Conservation (phyloP, 2,797 vertebrate genomes). For the Malacoctenus gilli region DNA sequence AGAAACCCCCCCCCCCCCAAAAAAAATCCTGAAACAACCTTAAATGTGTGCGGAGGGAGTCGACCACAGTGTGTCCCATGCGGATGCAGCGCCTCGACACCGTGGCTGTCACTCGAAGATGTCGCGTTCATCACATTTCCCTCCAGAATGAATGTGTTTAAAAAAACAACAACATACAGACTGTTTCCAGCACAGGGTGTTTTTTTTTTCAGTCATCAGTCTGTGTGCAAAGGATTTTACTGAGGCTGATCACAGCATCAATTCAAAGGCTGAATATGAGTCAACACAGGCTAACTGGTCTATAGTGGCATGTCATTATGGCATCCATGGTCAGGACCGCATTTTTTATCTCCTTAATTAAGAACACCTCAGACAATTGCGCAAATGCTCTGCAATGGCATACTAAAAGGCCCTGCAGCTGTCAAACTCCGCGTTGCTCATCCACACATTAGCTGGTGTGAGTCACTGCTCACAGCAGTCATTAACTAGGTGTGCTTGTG, state of each 20-base stretch:
- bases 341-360: slow-evolving; percentile 30
- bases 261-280: neutral
- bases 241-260: slow-evolving; percentile 4
- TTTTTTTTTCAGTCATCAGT: too few species aligned
- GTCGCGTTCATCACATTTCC: too few species aligned
- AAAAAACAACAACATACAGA: too few species aligned
- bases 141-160: too few species aligned
- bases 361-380: slow-evolving; percentile 17
- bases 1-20: too few species aligned
- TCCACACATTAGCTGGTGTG: slow-evolving; percentile 40
- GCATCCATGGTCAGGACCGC: neutral
- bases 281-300: neutral
- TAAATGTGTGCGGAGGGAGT: too few species aligned
- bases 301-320: slow-evolving; percentile 7
- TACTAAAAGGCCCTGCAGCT: slow-evolving; percentile 26
- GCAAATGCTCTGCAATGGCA: slow-evolving; percentile 20
- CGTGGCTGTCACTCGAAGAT: too few species aligned
- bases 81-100: too few species aligned
- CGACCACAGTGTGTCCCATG: too few species aligned
- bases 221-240: too few species aligned
- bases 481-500: slow-evolving; percentile 13
- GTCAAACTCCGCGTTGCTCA: slow-evolving; percentile 38
- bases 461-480: slow-evolving; percentile 36
- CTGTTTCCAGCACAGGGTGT: too few species aligned
- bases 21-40: too few species aligned